These are phyloP conservation scores for Istiophorus platypterus DNA, from an alignment of 2,113 vertebrate genomes.

Conservation along the genomic window DNA sequence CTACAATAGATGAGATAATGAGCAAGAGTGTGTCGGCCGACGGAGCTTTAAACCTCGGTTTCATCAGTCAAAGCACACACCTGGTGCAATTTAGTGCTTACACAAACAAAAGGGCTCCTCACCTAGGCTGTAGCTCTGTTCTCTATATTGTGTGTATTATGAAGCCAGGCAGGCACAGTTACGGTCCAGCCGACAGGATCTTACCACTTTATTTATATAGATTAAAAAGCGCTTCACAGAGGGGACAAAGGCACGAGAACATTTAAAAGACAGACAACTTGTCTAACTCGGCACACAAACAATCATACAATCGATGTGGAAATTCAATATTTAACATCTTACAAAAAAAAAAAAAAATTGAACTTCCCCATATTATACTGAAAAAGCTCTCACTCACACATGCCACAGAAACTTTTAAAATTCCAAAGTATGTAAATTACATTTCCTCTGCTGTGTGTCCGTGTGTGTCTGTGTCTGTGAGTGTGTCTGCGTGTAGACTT, in stretches of 20 bases:
- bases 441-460: neutral
- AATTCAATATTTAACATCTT: neutral
- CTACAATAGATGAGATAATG: slow-evolving; percentile 54
- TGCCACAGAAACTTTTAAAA: neutral
- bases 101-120: slow-evolving; percentile 33
- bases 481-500: neutral
- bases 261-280: neutral
- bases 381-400: neutral
- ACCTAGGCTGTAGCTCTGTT: slow-evolving; percentile 1
- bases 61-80: slow-evolving; percentile 54
- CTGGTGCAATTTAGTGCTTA: slow-evolving; percentile 10
- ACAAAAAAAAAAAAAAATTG: neutral
- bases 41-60: slow-evolving; percentile 30
- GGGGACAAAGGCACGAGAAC: too few species aligned
- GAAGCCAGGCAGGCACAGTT: slow-evolving; percentile 11
- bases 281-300: too few species aligned
- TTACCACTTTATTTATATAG: neutral
- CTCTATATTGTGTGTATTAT: neutral
- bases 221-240: neutral
- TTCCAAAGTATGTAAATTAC: neutral
- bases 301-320: neutral
- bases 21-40: slow-evolving; percentile 42
- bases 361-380: neutral
- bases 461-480: neutral
- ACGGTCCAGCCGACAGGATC: neutral